phyloP scores from a whole-genome alignment of 2,888 invertebrate genomes.

The Salticus scenicus region DNA sequence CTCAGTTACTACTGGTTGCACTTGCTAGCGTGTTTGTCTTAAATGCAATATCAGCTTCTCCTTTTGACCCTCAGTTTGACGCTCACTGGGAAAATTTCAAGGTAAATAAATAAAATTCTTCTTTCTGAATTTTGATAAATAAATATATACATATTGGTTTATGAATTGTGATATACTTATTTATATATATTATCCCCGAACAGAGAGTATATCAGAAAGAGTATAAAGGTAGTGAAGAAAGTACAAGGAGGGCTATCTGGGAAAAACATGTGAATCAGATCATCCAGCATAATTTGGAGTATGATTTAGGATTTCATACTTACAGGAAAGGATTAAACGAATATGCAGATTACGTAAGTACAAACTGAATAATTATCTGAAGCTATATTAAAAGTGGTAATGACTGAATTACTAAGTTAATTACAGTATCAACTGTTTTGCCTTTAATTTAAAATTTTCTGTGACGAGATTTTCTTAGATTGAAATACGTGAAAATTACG shows the following conservation, averaged over 20 bases:
- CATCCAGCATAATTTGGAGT: slow-evolving; percentile 57
- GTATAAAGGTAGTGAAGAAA: slow-evolving; percentile 47
- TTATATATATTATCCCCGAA: too few species aligned
- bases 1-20: background rate
- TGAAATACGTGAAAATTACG: too few species aligned
- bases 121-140: background rate
- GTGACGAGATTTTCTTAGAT: too few species aligned
- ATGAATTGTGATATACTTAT: too few species aligned
- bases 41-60: background rate
- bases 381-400: too few species aligned
- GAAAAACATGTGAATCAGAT: slow-evolving; percentile 49
- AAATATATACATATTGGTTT: too few species aligned
- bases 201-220: slow-evolving; percentile 38
- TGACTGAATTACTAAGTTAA: too few species aligned
- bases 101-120: slow-evolving; percentile 22
- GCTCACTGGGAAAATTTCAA: slow-evolving; percentile 57
- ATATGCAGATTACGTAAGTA: slow-evolving; percentile 62
- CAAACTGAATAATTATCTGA: too few species aligned
- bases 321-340: slow-evolving; percentile 66
- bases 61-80: slow-evolving; percentile 19
- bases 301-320: slow-evolving; percentile 55
- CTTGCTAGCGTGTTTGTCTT: slow-evolving; percentile 1
- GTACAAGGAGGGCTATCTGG: slow-evolving; percentile 38
- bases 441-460: too few species aligned
- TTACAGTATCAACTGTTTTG: too few species aligned